Evolutionary conservation across 2,113 vertebrate genomes (phyloP), one percentile per base, ranked within the genome.

Genomic region (Zootoca vivipara): DNA sequence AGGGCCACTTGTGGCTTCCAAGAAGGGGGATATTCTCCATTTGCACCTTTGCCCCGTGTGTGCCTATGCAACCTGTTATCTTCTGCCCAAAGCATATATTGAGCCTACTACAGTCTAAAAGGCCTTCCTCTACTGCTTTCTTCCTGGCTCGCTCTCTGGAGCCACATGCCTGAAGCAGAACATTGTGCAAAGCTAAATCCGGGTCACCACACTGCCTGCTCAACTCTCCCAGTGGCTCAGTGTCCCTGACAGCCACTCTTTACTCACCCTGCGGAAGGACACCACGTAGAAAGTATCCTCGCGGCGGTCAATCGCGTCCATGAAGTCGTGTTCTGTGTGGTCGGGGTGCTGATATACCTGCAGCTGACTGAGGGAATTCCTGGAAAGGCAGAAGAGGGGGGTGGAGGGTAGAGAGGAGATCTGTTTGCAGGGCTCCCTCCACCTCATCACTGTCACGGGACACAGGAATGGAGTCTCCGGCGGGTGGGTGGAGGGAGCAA

Each of bases 231-330:
- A 35, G 20, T 2, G 20, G n/a, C 20, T 26, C 18, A 15, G 26
- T 15, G 13, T 12, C 3, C 10, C 33, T 4, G 56, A 0, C 10
- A 8, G 38, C 2, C 0, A 40, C 28, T 24, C 24, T 24, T 26
- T 28, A 78, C 96, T 97, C 84, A 98, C 98, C 96, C 98, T 96
- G 92, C 98, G 97, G 96, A 99, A 99, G 0, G 98, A 99, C 22
- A 99, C 98, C 0, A 99, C 98, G 20, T 99, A 99, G 94, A 99
- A 98, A 0, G 98, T 98, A 94, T 99, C 98, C 89, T 98, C 98
- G 13, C 98, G 94, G 1, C 98, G 97, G 88, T 98, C 98, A 4
- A 99, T 98, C 65, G 98, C 98, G 22, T 98, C 98, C 93, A 98
- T 95, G 95, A 99, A 98, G 92, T 98, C 98, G 0, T 95, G 97